Evolutionary conservation across 2,113 vertebrate species (phyloP), one percentile per base, ranked within the genome.

Genomic region (Trichomycterus rosablanca): DNA sequence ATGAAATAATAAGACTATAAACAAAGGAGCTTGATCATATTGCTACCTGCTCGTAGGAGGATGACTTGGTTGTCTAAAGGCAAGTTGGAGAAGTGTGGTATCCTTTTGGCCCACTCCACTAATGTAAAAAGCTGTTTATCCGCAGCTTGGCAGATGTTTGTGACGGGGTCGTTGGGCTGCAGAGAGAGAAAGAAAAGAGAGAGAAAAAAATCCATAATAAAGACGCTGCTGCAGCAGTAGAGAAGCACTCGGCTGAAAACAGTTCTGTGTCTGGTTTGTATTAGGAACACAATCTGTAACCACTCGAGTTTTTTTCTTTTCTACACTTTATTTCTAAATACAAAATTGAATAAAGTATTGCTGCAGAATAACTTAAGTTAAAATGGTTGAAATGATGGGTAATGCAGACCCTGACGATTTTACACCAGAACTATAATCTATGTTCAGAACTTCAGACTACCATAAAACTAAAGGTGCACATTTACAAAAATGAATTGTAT

Each of bases 41-140:
- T 90, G 88, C 14, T 56, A 72, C 64, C 92, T 82, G 91, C 92
- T 81, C 92, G 84, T 15, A 93, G 82, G 48, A 94, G 76, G 74
- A 93, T 93, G 82, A 93, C 92, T 80, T 94, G 92, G 83, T 94
- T 92, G 63, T 94, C 92, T 74, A 94, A 79, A 2, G 89, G 90
- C 75, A 94, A 86, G 66, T 93, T 91, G 0, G 92, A 94, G 76
- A 94, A 94, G 77, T 93, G 91, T 1, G 92, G 92, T 76, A 94
- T 91, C 80, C 92, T 86, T 79, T 93, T 94, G 22, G 92, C 91
- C 92, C 92, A 94, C 77, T 94, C 92, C 54, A 94, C 92, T 70
- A 94, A 84, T 0, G 92, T 95, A 70, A 95, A 95, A 8, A 95
- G 91, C 75, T 95, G 93, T 56, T 94, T 95, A 80, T 94, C 93